Conservation (phyloP, 2,797 vertebrate species). For the Eidolon dupreanum region DNA sequence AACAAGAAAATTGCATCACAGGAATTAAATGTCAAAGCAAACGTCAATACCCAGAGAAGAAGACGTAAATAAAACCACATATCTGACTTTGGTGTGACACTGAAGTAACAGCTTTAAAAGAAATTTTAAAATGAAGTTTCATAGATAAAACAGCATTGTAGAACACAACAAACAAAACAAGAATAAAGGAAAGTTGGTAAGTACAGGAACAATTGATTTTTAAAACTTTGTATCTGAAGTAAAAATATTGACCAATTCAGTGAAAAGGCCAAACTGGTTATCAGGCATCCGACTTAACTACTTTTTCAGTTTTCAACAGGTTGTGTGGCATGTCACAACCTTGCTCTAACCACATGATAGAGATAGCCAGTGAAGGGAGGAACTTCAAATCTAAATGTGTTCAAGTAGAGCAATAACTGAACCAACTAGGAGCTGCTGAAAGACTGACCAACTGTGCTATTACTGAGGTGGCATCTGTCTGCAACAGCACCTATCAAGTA, state of each 20-base stretch:
- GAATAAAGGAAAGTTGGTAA: slow-evolving; percentile 16
- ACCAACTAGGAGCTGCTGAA: not conserved
- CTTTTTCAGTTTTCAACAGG: not conserved
- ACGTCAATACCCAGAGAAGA: not conserved
- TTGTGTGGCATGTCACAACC: not conserved
- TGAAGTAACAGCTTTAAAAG: not conserved
- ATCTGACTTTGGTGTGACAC: slow-evolving; percentile 27
- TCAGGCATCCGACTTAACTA: slow-evolving; percentile 18
- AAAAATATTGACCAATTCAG: not conserved
- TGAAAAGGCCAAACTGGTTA: not conserved
- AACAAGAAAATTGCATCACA: slow-evolving; percentile 17
- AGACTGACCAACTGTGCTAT: not conserved
- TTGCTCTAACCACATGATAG: not conserved
- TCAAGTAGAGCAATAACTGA: not conserved
- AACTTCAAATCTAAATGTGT: slow-evolving; percentile 28
- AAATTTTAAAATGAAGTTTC: slow-evolving; percentile 18
- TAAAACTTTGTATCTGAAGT: slow-evolving; percentile 16
- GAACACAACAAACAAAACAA: slow-evolving; percentile 9
- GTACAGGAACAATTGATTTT: not conserved
- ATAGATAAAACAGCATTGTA: not conserved
- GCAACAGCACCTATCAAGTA: not conserved
- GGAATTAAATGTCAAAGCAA: slow-evolving; percentile 53
- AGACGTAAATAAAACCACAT: slow-evolving; percentile 25
- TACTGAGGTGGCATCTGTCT: not conserved
- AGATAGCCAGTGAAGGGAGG: not conserved